These are phyloP conservation scores for Pseudomyrmex dendroicus DNA, from an alignment of 1,140 invertebrate species.

Conservation along the genomic window DNA sequence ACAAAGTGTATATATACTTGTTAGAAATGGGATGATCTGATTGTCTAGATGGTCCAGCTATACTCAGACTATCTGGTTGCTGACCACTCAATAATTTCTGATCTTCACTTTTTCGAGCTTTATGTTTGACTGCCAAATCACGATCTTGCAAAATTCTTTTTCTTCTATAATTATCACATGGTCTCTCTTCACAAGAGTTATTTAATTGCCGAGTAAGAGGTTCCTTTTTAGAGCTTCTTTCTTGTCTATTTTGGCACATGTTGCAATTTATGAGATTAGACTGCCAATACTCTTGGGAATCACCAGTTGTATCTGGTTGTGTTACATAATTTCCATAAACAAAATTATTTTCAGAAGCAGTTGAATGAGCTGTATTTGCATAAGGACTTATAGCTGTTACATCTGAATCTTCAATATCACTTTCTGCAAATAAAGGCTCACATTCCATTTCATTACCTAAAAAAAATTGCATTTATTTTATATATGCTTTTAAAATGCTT, in stretches of 20 bases:
- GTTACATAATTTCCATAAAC: constrained; percentile 67
- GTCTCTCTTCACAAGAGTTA: constrained; percentile 61
- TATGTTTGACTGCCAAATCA: constrained; percentile 71
- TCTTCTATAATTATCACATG: constrained; percentile 70
- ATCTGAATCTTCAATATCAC: constrained; percentile 84
- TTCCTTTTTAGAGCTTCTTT: constrained; percentile 65
- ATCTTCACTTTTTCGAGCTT: constrained; percentile 71
- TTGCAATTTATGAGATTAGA: constrained; percentile 74
- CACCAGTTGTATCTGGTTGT: constrained; percentile 48
- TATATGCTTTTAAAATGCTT: neutral
- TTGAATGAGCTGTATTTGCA: constrained; percentile 72
- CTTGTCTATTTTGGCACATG: constrained; percentile 74
- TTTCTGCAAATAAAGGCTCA: constrained; percentile 85
- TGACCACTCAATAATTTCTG: constrained; percentile 71
- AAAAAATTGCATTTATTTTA: constrained; percentile 26
- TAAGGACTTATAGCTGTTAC: constrained; percentile 76
- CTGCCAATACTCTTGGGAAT: constrained; percentile 71
- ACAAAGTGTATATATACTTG: constrained; percentile 45
- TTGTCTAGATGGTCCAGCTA: constrained; percentile 82
- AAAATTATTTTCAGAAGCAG: constrained; percentile 70
- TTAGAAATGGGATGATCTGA: constrained; percentile 76
- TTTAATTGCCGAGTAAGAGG: constrained; percentile 59
- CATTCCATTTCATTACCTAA: constrained; percentile 84
- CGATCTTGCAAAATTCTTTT: constrained; percentile 72
- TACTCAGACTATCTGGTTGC: constrained; percentile 71